Base-by-base conservation (phyloP, 2,888 invertebrate genomes). In the Drosophila pseudotalamancana region DNA sequence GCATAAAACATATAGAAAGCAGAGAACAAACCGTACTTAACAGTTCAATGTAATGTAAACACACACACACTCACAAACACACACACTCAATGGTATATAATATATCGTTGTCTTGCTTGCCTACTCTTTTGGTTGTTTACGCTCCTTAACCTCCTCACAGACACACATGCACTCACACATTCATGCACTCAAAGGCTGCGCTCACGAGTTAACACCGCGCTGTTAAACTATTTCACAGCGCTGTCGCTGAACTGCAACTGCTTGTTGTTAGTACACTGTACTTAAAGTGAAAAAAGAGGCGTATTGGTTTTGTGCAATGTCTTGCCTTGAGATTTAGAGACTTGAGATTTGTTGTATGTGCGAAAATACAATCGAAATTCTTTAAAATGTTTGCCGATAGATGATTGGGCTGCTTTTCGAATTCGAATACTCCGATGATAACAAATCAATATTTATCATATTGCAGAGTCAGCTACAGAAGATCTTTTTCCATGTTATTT, bases 111-210 rank as follows among this genome's bases (percentile, higher is more conserved):
- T 55, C 63, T 50, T 61, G 31, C 31, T 56, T 32, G 50, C 25
- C 55, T 66, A 54, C 69, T 63, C 54, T 68, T 49, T 60, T 35
- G 62, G 69, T 62, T 62, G 68, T 55, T 51, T 43, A 53, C 53
- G 51, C 54, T 23, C 51, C 46, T 27, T 21, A n/a, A 39, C 11
- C 21, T n/a, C 27, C 2, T 27, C 29, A 45, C 32, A 39, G 3
- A 56, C 9, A 50, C 19, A 42, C 18, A 21, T 14, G 27, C 14
- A 32, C 11, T 34, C 12, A 32, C 4, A 45, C 25, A 32, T 31
- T 21, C 6, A 12, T 9, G 21, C 8, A 23, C 31, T 45, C 16
- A 23, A 14, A 5, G 42, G 21, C n/a, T n/a, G n/a, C n/a, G n/a
- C n/a, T n/a, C n/a, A n/a, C n/a, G n/a, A n/a, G n/a, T n/a, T n/a